Base-by-base conservation (phyloP, 2,113 vertebrate genomes). In the Speoplatyrhinus poulsoni region DNA sequence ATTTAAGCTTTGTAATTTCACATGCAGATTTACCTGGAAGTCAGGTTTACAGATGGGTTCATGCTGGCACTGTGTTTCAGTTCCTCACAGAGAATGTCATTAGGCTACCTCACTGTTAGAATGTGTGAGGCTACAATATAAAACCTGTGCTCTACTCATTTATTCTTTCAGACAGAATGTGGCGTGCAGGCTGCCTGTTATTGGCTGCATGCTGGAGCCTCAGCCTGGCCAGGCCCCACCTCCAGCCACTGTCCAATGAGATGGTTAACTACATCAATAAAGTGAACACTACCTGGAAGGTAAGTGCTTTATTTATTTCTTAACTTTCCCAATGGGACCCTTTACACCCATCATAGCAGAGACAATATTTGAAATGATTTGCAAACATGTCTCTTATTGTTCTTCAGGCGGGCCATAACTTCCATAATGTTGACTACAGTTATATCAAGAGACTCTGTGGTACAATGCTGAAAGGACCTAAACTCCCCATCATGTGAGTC, bases 181-280 rank as follows among this genome's bases (percentile, higher is more conserved):
- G 91, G 94, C 77, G 0, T 0, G 46, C 88, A 59, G 70, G 83
- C 54, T 49, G 93, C 9, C 78, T 97, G 17, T 87, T 91, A 3
- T 57, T 94, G 67, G 83, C 95, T 81, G 85, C 87, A 53, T 87
- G 82, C 58, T 84, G 94, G 0, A 67, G 91, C 0, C 61, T 76
- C 7, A 91, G 93, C 75, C 84, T 88, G 84, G 91, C 87, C 60
- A 0, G 87, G 46, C 92, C 92, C 2, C 67, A 26, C 46, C 85
- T 95, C 12, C 73, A 83, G 3, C 90, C 93, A 0, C 86, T 97
- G 74, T 96, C 96, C 0, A 79, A 46, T 0, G 95, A 97, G 16
- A 87, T 98, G 93, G 85, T 98, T 75, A 93, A 95, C 87, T 94
- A 93, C 60, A 91, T 99, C 82, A 99, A 99, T 81, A 96, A 97